phyloP scores from a whole-genome alignment of 2,113 vertebrate species.

The Orcinus orca region DNA sequence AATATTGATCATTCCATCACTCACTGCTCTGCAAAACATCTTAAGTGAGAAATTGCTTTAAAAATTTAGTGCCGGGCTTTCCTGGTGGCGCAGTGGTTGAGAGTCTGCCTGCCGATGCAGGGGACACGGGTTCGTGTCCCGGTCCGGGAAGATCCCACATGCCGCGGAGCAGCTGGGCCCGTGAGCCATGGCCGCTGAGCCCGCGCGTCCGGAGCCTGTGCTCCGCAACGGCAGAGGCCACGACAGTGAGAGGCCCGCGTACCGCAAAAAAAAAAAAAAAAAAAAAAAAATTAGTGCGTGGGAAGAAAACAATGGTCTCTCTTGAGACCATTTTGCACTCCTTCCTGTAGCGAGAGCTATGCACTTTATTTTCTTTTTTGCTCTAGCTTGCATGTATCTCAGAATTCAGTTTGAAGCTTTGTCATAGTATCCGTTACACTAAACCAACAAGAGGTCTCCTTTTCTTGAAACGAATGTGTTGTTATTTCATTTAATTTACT shows the following conservation, averaged over 20 bases:
- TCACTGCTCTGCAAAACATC: neutral
- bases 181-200: too few species aligned
- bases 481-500: slow-evolving; percentile 2
- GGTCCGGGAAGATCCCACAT: too few species aligned
- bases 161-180: too few species aligned
- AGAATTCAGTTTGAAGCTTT: neutral
- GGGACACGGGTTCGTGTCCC: too few species aligned
- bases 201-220: too few species aligned
- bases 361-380: neutral
- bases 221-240: too few species aligned
- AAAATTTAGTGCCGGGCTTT: neutral
- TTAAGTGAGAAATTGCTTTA: slow-evolving; percentile 18
- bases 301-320: neutral
- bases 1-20: neutral
- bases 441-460: neutral
- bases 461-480: neutral
- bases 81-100: too few species aligned
- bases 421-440: neutral
- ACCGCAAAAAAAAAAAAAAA: too few species aligned
- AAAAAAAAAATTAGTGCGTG: neutral
- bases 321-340: neutral
- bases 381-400: neutral
- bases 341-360: neutral
- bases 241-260: too few species aligned
- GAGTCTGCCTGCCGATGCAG: too few species aligned